Evolutionary conservation across 2,888 invertebrate species (phyloP).

Genomic region (Brachycybe producta): DNA sequence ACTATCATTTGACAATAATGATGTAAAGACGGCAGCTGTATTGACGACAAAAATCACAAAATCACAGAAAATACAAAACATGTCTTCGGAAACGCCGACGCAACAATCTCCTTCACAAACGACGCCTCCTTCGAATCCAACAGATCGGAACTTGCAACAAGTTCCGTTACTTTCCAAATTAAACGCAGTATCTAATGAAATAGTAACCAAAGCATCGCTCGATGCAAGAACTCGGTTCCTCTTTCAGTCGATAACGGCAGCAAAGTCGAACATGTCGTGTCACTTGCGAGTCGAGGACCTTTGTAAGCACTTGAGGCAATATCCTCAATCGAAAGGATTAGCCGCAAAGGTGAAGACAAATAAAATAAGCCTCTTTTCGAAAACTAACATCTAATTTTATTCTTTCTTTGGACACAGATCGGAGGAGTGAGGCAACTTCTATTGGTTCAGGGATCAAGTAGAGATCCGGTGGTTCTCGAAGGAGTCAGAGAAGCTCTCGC

Average conservation of each 20-base stretch:
- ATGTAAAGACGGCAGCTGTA: too few relatives aligned
- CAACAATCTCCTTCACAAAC: too few relatives aligned
- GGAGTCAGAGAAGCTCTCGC: constrained; percentile 48
- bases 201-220: constrained; percentile 3
- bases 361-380: background rate
- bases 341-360: constrained; percentile 52
- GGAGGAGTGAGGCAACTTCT: constrained; percentile 54
- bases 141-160: too few relatives aligned
- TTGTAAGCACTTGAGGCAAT: constrained; percentile 54
- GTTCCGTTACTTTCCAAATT: too few relatives aligned
- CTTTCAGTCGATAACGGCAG: constrained; percentile 25
- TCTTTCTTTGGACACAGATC: constrained; percentile 39
- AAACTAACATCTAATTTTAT: background rate
- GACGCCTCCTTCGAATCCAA: too few relatives aligned
- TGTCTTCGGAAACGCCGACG: too few relatives aligned
- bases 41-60: too few relatives aligned
- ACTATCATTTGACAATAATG: too few relatives aligned
- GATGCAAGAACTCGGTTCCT: background rate
- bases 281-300: constrained; percentile 53
- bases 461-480: constrained; percentile 32
- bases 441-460: constrained; percentile 30
- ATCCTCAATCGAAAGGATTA: constrained; percentile 56
- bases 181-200: too few relatives aligned
- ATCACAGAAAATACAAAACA: too few relatives aligned
- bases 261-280: constrained; percentile 44